Evolutionary conservation across 2,113 vertebrate species (phyloP).

Genomic region (Meles meles): DNA sequence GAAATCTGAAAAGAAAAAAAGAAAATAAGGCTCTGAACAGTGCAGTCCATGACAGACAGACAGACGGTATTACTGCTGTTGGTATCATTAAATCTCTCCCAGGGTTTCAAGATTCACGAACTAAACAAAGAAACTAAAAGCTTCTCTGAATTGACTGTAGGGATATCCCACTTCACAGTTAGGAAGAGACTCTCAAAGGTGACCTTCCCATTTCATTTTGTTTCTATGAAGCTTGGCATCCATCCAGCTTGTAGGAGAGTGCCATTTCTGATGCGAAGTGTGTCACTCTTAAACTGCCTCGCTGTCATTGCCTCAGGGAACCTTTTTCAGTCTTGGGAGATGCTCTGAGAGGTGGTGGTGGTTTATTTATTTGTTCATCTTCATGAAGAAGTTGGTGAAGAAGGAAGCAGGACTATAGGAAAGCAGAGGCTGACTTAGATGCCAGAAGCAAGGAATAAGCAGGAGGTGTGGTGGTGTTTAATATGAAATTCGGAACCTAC

Average conservation of each 20-base stretch:
- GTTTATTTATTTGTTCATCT: neutral
- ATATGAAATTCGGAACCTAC: slow-evolving; percentile 7
- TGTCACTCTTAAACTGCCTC: neutral
- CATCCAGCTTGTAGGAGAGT: neutral
- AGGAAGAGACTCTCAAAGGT: neutral
- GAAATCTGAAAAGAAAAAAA: neutral
- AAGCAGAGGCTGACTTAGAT: neutral
- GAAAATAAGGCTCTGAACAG: neutral
- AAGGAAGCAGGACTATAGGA: neutral
- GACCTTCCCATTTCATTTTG: neutral
- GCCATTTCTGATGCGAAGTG: neutral
- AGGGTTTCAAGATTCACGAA: neutral
- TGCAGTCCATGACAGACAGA: neutral
- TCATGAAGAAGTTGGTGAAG: neutral
- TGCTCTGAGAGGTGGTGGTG: neutral
- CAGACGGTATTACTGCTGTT: neutral
- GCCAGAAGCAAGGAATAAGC: neutral
- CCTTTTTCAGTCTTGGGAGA: neutral
- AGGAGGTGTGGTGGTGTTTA: neutral
- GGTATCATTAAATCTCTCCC: neutral
- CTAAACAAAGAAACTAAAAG: neutral
- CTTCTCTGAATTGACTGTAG: neutral
- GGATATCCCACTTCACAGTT: neutral
- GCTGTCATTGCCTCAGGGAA: neutral
- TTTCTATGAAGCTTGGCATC: neutral